Base-by-base conservation (phyloP, 2,113 vertebrate genomes). In the Seriola dumerili region DNA sequence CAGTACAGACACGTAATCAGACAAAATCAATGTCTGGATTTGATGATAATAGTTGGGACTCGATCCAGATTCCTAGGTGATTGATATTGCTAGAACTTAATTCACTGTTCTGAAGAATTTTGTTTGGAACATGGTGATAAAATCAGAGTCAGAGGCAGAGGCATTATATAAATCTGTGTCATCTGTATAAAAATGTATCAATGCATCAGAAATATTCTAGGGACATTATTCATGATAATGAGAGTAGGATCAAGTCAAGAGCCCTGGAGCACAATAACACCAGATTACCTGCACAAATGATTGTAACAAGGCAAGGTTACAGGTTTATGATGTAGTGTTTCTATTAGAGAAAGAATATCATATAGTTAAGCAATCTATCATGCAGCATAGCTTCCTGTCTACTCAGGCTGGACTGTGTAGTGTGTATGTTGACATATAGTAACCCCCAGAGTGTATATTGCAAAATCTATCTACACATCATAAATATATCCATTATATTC, bases 401-500 rank as follows among this genome's bases (percentile, higher is more conserved):
- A 52, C 11, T 23, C 2, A 3, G 5, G 29, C 16, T 21, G 5
- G 16, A 50, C 19, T 55, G 4, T 71, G 68, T 40, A 55, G 8
- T 23, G 54, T 55, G 19, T 23, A 23, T 69, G 48, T 55, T 68
- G 25, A 48, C 13, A 55, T 55, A 9, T 12, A 29, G 42, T 21
- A 44, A 44, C 54, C 36, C n/a, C 29, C 40, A 29, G 29, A 29
- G 6, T 10, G 4, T 32, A 25, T n/a, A 61, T n/a, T 29, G 29
- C 23, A 46, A 5, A 59, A 46, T 21, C 17, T n/a, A n/a, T 23
- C 7, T 5, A 58, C 40, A 23, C 42, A 48, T 67, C 8, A 46
- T 17, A 46, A 78, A 62, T 50, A 61, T 21, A 14, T 29, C 2
- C 25, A 29, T 50, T 40, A 62, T 61, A 70, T 69, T 78, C 3